These are phyloP conservation scores for Hemistola chrysoprasaria DNA, from an alignment of 2,888 invertebrate species.

Conservation along the genomic window DNA sequence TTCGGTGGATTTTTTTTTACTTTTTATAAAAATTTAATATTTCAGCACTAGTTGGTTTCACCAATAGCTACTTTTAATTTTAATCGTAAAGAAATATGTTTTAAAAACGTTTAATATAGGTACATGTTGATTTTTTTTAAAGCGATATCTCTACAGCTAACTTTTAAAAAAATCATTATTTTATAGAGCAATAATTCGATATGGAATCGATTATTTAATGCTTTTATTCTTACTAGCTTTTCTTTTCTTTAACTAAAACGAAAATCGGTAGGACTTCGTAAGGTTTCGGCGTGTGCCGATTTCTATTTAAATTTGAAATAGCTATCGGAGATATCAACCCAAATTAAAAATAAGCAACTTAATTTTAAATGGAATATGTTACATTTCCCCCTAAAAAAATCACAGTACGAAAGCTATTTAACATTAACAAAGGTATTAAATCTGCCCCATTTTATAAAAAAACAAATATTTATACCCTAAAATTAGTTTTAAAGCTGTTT, in stretches of 20 bases:
- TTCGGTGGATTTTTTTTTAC: conserved; percentile 49
- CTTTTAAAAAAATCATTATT: too few relatives aligned
- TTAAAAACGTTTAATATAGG: too few relatives aligned
- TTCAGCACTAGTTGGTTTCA: conserved; percentile 14
- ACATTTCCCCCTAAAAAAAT: conserved; percentile 41
- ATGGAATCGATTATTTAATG: too few relatives aligned
- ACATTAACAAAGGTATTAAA: conserved; percentile 17
- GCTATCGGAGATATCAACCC: conserved; percentile 6
- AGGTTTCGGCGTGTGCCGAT: too few relatives aligned
- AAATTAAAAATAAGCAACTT: conserved; percentile 14
- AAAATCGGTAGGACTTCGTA: too few relatives aligned
- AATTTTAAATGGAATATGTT: conserved; percentile 27
- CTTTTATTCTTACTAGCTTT: too few relatives aligned
- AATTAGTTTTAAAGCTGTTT: conserved; percentile 26
- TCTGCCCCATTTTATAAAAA: conserved; percentile 23
- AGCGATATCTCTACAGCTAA: too few relatives aligned
- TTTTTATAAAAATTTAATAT: conserved; percentile 20
- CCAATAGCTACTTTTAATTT: conserved; percentile 9
- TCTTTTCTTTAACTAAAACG: too few relatives aligned
- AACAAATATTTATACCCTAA: conserved; percentile 19
- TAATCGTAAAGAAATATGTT: conserved; percentile 2
- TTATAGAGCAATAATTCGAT: too few relatives aligned
- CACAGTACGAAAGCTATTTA: conserved; percentile 48
- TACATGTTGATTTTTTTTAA: too few relatives aligned
- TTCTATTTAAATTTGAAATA: too few relatives aligned